Evolutionary conservation across 2,888 invertebrate genomes (phyloP), one percentile per base, ranked within the genome.

Genomic region (Therioaphis trifolii): DNA sequence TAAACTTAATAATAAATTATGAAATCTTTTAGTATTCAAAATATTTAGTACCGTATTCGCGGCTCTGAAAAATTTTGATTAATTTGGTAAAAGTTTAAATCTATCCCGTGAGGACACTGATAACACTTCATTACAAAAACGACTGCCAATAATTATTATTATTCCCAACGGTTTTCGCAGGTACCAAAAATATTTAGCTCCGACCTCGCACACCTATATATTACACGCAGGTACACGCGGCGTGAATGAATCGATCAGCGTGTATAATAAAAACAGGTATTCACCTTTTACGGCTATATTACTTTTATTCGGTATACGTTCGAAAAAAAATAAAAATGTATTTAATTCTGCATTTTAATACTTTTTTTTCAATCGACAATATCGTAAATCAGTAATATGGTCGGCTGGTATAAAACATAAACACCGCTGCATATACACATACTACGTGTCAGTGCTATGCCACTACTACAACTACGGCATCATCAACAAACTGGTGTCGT

Each of bases 321-420:
- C 43, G 43, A 14, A 24, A 79, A 35, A 79, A 79, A 79, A 80
- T 46, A 80, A 80, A 49, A 80, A 29, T 72, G 49, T 21, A 49
- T 80, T 80, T 72, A 63, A 80, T 46, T 80, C 80, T 21, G 46
- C 27, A 24, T 63, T 72, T 69, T 52, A 58, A 35, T n/a, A 0
- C 18, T 15, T 46, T 74, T 79, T 80, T 61, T 80, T 72, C 80
- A 80, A 80, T 80, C 72, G 72, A 49, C 61, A 72, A 80, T 80
- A 80, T 61, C 80, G 80, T 80, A 80, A 80, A 80, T 80, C 80
- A 80, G 61, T 46, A 80, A 80, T 69, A 46, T 61, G 79, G 76
- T 80, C 80, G 63, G 61, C 46, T 24, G 72, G 69, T 72, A 61
- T 80, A 61, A 55, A 79, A 79, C 29, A 79, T 27, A 79, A 69